Conservation (phyloP, 2,113 vertebrate genomes). For the Hyaena hyaena region DNA sequence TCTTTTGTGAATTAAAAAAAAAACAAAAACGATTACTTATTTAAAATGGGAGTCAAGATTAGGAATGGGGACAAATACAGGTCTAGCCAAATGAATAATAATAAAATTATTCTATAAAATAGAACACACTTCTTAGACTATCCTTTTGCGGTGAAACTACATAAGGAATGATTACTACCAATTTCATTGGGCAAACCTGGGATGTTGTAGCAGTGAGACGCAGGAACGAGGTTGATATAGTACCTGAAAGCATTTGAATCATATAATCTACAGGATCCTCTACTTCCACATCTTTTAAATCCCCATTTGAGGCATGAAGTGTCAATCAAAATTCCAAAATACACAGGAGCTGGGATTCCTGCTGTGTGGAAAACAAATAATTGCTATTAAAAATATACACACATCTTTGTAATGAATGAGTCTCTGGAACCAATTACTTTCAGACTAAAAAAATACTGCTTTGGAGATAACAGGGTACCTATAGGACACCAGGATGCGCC, state of each 20-base stretch:
- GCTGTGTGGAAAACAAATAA: slow-evolving; percentile 84
- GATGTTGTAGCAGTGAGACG: background rate
- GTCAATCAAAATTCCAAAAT: slow-evolving; percentile 95
- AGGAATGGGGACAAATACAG: background rate
- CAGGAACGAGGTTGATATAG: background rate
- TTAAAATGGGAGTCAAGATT: slow-evolving; percentile 35
- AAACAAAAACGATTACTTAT: background rate
- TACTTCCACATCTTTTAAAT: slow-evolving; percentile 91
- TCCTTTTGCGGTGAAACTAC: background rate
- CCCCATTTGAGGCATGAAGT: slow-evolving; percentile 96
- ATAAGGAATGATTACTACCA: background rate
- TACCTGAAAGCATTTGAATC: slow-evolving; percentile 94
- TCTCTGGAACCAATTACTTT: background rate
- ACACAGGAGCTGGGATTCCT: slow-evolving; percentile 96
- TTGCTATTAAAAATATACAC: background rate
- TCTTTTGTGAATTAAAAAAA: background rate
- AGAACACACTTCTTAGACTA: background rate
- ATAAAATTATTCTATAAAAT: background rate
- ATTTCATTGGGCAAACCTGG: background rate
- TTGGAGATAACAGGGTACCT: background rate
- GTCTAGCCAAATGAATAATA: background rate
- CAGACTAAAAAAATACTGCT: background rate
- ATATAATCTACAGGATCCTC: slow-evolving; percentile 95
- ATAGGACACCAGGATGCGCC: background rate
- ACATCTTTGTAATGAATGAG: background rate